These are phyloP conservation scores for Tympanoctomys barrerae DNA, from an alignment of 2,797 vertebrate genomes.

Conservation along the genomic window DNA sequence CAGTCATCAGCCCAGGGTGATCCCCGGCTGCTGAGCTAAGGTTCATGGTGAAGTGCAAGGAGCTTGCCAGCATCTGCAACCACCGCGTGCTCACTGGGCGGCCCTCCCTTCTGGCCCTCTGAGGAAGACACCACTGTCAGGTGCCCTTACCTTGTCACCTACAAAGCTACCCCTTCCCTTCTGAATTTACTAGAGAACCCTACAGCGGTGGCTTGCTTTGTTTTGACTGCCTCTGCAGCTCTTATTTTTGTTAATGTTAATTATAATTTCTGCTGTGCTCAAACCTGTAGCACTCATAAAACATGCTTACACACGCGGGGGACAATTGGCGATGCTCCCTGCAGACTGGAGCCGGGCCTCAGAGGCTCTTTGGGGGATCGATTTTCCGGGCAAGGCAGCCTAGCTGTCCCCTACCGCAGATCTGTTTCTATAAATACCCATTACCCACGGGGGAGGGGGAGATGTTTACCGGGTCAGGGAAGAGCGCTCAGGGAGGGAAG, in stretches of 20 bases:
- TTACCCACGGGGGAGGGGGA: conserved; percentile 8
- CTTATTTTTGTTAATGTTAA: conserved; percentile 80
- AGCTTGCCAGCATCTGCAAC: conserved; percentile 5
- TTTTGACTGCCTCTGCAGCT: conserved; percentile 65
- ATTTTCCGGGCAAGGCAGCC: conserved; percentile 77
- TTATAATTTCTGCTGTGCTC: conserved; percentile 83
- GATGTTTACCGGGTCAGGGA: conserved; percentile 68
- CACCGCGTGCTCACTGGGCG: not conserved
- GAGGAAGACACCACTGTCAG: conserved; percentile 29
- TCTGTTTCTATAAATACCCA: conserved; percentile 87
- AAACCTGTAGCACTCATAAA: conserved; percentile 84
- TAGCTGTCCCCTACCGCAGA: conserved; percentile 83
- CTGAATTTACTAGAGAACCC: conserved; percentile 2
- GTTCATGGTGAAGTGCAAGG: not conserved
- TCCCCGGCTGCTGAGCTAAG: conserved; percentile 28
- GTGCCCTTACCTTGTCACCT: conserved; percentile 25
- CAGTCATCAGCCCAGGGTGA: conserved; percentile 28
- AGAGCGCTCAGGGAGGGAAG: conserved; percentile 55
- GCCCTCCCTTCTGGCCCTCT: not conserved
- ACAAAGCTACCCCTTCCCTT: conserved; percentile 42
- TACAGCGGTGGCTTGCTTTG: conserved; percentile 43
- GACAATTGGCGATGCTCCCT: conserved; percentile 76
- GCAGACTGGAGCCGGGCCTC: conserved; percentile 68
- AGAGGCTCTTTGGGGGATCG: conserved; percentile 79
- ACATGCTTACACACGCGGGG: conserved; percentile 83